These are phyloP conservation scores for Ostrea denselamellosa DNA, from an alignment of 1,140 invertebrate genomes.

Conservation along the genomic window DNA sequence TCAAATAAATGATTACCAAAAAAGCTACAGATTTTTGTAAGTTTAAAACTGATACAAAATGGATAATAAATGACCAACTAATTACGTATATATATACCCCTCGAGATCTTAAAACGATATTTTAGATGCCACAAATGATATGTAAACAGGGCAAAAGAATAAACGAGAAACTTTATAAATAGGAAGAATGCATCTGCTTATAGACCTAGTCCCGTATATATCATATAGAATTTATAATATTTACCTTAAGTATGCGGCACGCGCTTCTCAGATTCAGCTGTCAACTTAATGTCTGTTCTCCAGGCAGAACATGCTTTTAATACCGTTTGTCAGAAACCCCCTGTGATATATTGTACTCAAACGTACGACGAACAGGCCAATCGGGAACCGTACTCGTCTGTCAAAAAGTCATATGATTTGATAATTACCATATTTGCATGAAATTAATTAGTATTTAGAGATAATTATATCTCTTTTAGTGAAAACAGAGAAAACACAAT, in stretches of 20 bases:
- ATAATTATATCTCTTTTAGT: background rate
- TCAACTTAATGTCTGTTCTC: slow-evolving; percentile 4
- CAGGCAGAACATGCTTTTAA: background rate
- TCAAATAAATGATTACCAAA: no score
- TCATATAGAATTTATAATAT: slow-evolving; percentile 1
- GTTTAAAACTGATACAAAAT: no score
- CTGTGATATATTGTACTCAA: slow-evolving; percentile 13
- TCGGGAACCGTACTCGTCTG: background rate
- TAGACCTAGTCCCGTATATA: background rate
- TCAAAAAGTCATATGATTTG: slow-evolving; percentile 9
- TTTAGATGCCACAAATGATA: no score
- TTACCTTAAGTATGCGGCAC: background rate
- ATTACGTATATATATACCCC: no score
- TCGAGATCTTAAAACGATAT: no score
- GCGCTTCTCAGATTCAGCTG: slow-evolving; percentile 21
- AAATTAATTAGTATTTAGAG: background rate
- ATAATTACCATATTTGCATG: background rate
- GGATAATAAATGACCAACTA: no score
- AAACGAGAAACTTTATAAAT: no score
- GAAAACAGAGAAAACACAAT: no score
- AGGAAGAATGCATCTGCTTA: no score
- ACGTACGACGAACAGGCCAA: slow-evolving; percentile 9
- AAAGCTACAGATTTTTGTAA: no score
- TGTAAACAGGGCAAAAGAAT: no score
- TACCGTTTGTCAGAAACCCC: background rate